These are phyloP conservation scores for Eptesicus fuscus DNA, from an alignment of 2,113 vertebrate species.

Conservation along the genomic window DNA sequence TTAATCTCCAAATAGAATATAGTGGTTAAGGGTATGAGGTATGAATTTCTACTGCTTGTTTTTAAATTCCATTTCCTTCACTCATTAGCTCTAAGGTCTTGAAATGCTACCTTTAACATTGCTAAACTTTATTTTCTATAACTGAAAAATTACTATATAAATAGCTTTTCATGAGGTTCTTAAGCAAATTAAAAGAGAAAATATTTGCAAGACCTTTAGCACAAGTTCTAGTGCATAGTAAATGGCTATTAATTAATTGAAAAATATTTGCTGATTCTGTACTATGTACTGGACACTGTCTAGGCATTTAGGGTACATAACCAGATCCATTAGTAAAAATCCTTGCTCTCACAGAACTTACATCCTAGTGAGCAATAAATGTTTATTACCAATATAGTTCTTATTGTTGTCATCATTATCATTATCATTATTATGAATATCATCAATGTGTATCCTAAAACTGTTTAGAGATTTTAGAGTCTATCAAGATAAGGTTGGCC, in stretches of 20 bases:
- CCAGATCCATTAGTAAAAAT: neutral
- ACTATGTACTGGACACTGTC: neutral
- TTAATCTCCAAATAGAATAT: conserved; percentile 7
- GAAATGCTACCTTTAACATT: neutral
- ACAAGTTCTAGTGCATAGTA: neutral
- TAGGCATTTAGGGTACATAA: neutral
- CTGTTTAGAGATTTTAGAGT: neutral
- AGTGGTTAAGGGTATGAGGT: neutral
- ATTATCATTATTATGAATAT: neutral
- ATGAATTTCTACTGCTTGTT: neutral
- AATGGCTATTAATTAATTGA: neutral
- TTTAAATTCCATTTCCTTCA: neutral
- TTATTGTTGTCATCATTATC: neutral
- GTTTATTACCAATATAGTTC: neutral
- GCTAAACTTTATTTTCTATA: neutral
- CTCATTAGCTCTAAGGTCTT: neutral
- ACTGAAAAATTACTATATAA: neutral
- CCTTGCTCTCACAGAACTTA: neutral
- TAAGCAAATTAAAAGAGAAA: neutral
- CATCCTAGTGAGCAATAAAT: neutral
- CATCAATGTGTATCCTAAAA: neutral
- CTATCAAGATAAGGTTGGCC: neutral
- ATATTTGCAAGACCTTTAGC: neutral
- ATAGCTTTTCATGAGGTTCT: neutral
- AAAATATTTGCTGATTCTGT: neutral